A percentile compares a stretch with the other conserved stretches of the same genome.
Conservation (phyloP, 2,113 vertebrate species). For the Cynopterus brachyotis region DNA sequence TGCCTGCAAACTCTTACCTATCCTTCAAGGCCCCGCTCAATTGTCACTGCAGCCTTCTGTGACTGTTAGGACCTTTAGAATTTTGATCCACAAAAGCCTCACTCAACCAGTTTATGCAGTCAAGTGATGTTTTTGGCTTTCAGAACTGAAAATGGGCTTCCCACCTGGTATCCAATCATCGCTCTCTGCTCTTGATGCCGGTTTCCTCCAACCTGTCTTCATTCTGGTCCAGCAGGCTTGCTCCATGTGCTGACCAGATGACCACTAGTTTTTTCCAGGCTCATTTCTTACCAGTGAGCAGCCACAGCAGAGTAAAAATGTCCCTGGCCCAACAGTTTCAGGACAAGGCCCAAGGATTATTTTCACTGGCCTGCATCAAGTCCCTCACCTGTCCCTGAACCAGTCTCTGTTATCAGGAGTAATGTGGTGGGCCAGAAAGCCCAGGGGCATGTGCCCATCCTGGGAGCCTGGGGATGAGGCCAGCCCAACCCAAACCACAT, state of each 20-base stretch:
- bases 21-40: not conserved
- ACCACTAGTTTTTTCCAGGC: not conserved
- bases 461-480: not conserved
- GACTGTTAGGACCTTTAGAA: not conserved
- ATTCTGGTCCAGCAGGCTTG: not conserved
- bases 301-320: accelerated
- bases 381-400: not conserved
- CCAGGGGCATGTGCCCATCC: not conserved
- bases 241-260: not conserved
- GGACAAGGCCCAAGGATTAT: not conserved
- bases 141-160: not conserved
- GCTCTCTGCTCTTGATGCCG: not conserved
- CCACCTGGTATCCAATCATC: not conserved
- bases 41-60: not conserved
- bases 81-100: not conserved
- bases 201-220: not conserved
- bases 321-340: not conserved
- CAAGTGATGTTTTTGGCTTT: not conserved
- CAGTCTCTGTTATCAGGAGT: not conserved
- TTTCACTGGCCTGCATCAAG: not conserved
- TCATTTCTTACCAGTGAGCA: not conserved
- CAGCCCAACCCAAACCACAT: not conserved
- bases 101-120: not conserved
- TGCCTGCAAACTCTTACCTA: not conserved
- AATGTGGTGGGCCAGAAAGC: not conserved